Evolutionary conservation across 2,797 vertebrate species (phyloP), one percentile per base, ranked within the genome.

Genomic region (Girardinus metallicus): DNA sequence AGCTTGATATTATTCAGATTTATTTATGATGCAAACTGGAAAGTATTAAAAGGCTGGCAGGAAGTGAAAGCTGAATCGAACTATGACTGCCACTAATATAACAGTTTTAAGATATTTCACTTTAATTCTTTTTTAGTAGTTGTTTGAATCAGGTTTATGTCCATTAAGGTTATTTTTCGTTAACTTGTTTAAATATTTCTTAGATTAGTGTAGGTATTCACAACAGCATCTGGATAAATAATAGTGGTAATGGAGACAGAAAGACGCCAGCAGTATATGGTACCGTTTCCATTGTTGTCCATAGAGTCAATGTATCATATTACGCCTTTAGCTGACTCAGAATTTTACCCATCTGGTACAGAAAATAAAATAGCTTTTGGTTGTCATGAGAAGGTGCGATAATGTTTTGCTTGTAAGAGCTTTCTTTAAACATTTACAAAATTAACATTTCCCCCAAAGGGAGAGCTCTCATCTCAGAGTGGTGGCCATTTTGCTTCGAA

Each of bases 221-320:
- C 73, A 75, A 34, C 13, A 77, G 78, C 44, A 41, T 46, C 64
- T 13, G 21, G 31, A 77, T 64, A 66, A 39, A 41, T 31, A 53
- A 47, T 62, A 29, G 66, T 23, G 12, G 36, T 1, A 78, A 60
- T 21, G 34, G 36, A 79, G 81, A 46, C 62, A 77, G 76, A 51
- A 1, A 68, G 47, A 86, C 21, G 23, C 68, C 80, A 68, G 53
- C 2, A 46, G 76, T 74, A 73, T 80, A 26, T 46, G 75, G 12
- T 55, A 70, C 75, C 83, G 73, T 90, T 90, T 86, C 74, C 80
- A 78, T 70, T 8, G 85, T 87, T 78, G 83, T 73, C 83, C 82
- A 39, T 87, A 78, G 92, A 44, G 89, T 91, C 89, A 72, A 51
- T 36, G 26, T 43, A 46, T 84, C 76, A 64, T 51, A 68, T 76